Conservation (phyloP, 2,113 vertebrate species). For the Megaceryle torquata region DNA sequence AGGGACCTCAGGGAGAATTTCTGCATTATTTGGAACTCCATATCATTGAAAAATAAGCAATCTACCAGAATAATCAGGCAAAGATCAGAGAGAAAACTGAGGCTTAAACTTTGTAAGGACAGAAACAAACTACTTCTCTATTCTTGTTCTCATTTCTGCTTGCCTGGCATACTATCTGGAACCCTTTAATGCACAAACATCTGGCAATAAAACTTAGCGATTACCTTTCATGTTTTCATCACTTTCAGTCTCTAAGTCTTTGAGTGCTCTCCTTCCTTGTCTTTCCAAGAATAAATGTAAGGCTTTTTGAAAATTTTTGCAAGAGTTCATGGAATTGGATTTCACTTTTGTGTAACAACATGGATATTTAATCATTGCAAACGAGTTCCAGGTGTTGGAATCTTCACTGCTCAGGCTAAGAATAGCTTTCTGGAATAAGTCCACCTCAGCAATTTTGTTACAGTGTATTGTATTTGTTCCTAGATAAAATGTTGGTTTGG, state of each 20-base stretch:
- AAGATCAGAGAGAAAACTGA: neutral
- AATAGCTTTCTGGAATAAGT: neutral
- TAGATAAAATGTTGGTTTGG: neutral
- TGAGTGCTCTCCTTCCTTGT: slow-evolving; percentile 9
- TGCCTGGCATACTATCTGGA: slow-evolving; percentile 41
- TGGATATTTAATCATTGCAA: slow-evolving; percentile 19
- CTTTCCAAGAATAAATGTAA: slow-evolving; percentile 49
- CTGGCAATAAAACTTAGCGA: slow-evolving; percentile 66
- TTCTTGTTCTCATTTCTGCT: neutral
- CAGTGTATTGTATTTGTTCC: neutral
- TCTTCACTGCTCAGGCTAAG: neutral
- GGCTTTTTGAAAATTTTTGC: neutral
- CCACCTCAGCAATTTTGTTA: neutral
- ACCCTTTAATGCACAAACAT: slow-evolving; percentile 56
- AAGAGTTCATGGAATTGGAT: slow-evolving; percentile 19
- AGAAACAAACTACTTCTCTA: neutral
- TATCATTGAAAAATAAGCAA: neutral
- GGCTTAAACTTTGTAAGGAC: neutral
- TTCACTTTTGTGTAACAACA: slow-evolving; percentile 24
- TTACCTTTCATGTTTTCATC: slow-evolving; percentile 62
- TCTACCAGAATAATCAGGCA: neutral
- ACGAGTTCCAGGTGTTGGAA: slow-evolving; percentile 36
- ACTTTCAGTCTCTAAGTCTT: slow-evolving; percentile 28
- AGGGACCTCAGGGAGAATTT: neutral
- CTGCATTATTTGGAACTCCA: neutral